Evolutionary conservation across 2,797 vertebrate genomes (phyloP), one percentile per base, ranked within the genome.

Genomic region (Enteromius fasciolatus): DNA sequence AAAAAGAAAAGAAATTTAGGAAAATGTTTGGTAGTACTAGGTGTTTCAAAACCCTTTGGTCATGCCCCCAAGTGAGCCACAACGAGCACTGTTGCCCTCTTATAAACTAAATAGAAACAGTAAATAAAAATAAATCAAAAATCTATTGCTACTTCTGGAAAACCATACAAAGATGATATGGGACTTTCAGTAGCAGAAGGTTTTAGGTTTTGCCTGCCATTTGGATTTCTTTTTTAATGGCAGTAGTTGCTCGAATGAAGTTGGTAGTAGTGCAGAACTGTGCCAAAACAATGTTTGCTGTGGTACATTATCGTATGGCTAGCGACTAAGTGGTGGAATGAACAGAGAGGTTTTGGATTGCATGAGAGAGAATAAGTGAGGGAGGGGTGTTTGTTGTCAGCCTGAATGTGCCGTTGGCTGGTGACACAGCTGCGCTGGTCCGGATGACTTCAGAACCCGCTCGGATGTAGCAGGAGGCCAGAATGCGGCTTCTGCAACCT

Each of bases 401-500:
- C 80, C 86, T 59, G 76, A 84, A 85, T 88, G 88, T 86, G 84
- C 84, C 67, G 54, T 68, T 84, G 80, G 84, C 69, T 87, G 68
- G 85, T 87, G 86, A 90, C 87, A 86, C 84, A 84, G 83, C 85
- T 78, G 86, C 89, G 81, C 41, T 86, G 87, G 89, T 90, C 85
- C 88, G 83, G 81, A 87, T 86, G 88, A 88, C 83, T 89, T 88
- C 83, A 88, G 76, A 86, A 83, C 50, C 78, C 63, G 10, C 80
- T 86, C 57, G 75, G 80, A 73, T 86, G 84, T 83, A 81, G 84
- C 82, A 83, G 64, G 64, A 82, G 76, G 84, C 84, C 76, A 76
- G 73, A 84, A 87, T 79, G 52, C 74, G 23, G 87, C 82, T 86
- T 86, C 75, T 76, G 83, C 72, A 78, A 69, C 72, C 63, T 69